These are phyloP conservation scores for Oreonectes daqikongensis DNA, from an alignment of 2,797 vertebrate species.

Conservation along the genomic window DNA sequence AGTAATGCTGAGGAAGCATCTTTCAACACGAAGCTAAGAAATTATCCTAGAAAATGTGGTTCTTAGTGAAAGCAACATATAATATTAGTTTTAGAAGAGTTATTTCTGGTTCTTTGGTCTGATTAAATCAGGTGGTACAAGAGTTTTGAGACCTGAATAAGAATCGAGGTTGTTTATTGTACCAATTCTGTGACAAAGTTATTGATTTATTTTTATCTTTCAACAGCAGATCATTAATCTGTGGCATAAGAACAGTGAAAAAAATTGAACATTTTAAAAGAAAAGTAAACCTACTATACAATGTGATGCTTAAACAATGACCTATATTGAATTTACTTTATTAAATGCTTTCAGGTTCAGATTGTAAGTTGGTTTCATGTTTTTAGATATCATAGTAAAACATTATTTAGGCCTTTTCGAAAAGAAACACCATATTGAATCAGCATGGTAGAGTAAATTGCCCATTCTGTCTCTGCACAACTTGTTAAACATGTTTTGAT, in stretches of 20 bases:
- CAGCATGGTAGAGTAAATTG: conserved; percentile 23
- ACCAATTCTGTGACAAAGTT: background rate
- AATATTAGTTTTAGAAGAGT: no score
- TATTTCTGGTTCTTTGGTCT: background rate
- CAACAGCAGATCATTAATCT: no score
- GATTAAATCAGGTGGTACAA: background rate
- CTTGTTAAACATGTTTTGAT: conserved; percentile 22
- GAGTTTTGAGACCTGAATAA: background rate
- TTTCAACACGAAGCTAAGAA: background rate
- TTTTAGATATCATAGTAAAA: background rate
- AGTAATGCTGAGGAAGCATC: conserved; percentile 11
- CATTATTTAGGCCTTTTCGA: conserved; percentile 1
- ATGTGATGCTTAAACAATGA: background rate
- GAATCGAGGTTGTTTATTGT: background rate
- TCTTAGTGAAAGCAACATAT: background rate
- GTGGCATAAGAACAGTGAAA: background rate
- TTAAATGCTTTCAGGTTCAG: background rate
- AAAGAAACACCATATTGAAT: conserved; percentile 30
- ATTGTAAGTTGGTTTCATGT: background rate
- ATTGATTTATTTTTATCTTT: background rate
- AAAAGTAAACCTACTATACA: background rate
- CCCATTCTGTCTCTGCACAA: conserved; percentile 35
- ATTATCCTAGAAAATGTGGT: background rate
- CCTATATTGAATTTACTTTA: background rate
- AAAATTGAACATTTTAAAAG: background rate